Conservation (phyloP, 2,113 vertebrate species). For the Nansenia antarctica region DNA sequence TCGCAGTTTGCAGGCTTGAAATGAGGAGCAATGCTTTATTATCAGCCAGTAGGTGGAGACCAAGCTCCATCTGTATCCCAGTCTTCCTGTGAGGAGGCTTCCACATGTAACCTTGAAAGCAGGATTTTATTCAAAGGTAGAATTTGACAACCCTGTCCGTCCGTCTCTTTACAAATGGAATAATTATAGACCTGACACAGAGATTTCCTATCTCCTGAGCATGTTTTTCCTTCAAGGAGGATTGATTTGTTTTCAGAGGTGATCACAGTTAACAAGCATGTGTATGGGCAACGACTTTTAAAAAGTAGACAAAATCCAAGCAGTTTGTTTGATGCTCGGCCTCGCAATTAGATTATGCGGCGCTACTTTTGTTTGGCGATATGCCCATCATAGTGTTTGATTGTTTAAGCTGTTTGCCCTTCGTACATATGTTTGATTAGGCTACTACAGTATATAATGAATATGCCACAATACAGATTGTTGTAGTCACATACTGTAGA, state of each 20-base stretch:
- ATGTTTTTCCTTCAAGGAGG: constrained; percentile 24
- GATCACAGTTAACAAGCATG: constrained; percentile 37
- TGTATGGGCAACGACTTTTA: constrained; percentile 23
- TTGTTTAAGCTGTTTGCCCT: not conserved
- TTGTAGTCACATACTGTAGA: too few species aligned
- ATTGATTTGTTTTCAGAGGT: constrained; percentile 41
- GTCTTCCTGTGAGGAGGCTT: not conserved
- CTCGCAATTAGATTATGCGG: not conserved
- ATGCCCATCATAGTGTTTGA: not conserved
- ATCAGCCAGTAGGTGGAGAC: constrained; percentile 77
- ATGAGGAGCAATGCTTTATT: too few species aligned
- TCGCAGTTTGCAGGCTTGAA: too few species aligned
- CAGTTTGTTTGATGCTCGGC: not conserved
- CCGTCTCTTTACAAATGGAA: not conserved
- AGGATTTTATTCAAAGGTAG: constrained; percentile 42
- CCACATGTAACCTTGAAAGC: constrained; percentile 54
- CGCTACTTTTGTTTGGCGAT: constrained; percentile 18
- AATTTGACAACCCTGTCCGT: constrained; percentile 36
- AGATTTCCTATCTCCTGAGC: not conserved
- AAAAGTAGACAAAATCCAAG: not conserved
- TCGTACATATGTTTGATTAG: too few species aligned
- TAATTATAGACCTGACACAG: constrained; percentile 18
- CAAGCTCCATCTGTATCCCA: constrained; percentile 60
- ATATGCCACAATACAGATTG: too few species aligned
- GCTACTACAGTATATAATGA: too few species aligned